These are phyloP conservation scores for Sebastes oblongus DNA, from an alignment of 2,797 vertebrate species.

Conservation along the genomic window DNA sequence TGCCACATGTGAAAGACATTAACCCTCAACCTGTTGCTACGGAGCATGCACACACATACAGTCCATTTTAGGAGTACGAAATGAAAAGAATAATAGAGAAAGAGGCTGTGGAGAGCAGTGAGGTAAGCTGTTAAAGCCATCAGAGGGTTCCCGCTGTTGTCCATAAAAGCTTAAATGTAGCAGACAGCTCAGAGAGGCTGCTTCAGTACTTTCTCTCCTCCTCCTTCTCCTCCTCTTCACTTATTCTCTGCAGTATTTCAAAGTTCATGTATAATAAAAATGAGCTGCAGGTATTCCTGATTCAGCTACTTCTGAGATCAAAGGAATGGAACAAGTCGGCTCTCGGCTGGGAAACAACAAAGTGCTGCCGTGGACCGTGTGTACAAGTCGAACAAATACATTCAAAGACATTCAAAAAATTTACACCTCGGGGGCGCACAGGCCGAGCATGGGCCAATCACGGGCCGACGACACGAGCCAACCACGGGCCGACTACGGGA, in stretches of 20 bases:
- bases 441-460: background rate
- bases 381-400: conserved; percentile 5
- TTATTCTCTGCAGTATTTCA: conserved; percentile 23
- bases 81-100: conserved; percentile 34
- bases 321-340: conserved; percentile 15
- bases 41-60: background rate
- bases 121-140: conserved; percentile 63
- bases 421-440: background rate
- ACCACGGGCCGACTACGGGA: no score
- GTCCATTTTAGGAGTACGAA: conserved; percentile 24
- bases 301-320: conserved; percentile 48
- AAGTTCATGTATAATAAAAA: conserved; percentile 36
- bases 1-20: conserved; percentile 32
- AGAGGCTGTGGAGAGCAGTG: conserved; percentile 44
- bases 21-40: conserved; percentile 49
- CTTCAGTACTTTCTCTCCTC: conserved; percentile 14
- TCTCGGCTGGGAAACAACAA: conserved; percentile 12
- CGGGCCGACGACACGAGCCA: background rate
- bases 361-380: background rate
- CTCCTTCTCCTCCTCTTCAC: background rate
- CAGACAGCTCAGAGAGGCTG: conserved; percentile 45
- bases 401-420: conserved; percentile 9
- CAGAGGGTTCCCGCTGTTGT: conserved; percentile 61
- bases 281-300: conserved; percentile 54
- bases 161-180: conserved; percentile 65